Conservation (phyloP, 2,113 vertebrate species). For the Muntiacus reevesi region DNA sequence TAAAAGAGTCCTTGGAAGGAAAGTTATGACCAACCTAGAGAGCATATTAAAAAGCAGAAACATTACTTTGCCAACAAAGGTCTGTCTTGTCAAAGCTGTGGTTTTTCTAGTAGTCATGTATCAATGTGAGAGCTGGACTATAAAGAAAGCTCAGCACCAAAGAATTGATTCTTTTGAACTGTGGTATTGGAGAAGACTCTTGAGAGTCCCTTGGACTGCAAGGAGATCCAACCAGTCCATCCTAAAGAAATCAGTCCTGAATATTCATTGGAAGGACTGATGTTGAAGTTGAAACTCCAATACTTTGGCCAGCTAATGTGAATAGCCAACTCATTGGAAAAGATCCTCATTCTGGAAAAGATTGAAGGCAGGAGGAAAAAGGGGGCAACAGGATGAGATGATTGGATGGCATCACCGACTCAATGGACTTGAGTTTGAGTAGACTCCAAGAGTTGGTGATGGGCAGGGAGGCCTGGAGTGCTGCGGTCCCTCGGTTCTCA, state of each 20-base stretch:
- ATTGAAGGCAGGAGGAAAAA: neutral
- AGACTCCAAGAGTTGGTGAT: neutral
- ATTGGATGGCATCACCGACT: neutral
- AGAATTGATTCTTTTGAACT: neutral
- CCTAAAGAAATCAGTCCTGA: neutral
- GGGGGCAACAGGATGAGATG: neutral
- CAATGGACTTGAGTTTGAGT: neutral
- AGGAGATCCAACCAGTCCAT: neutral
- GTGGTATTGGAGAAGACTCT: neutral
- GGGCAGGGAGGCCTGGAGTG: neutral
- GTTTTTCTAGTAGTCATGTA: neutral
- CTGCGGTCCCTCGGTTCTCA: neutral
- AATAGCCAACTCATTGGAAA: neutral
- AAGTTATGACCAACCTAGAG: neutral
- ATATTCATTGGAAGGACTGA: neutral
- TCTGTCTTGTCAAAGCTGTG: neutral
- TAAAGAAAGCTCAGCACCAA: neutral
- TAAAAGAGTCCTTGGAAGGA: neutral
- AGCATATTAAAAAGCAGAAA: neutral
- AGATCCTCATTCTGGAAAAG: neutral
- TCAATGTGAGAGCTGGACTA: neutral
- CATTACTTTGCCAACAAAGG: neutral
- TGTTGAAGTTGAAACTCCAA: neutral
- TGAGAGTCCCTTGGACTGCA: neutral
- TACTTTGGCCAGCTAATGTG: neutral